Percentiles rank a stretch among this genome's conserved stretches.
These are phyloP conservation scores for cat (Felis catus) DNA, from an alignment of 2,113 vertebrate genomes.

Conservation along the genomic window F.catus_Fca126_mat1.0 CM031413.1:69462001-69462500, in stretches of 20 bases:
- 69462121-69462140: neutral
- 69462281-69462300: neutral
- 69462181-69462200: neutral
- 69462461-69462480: neutral
- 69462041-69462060: too few relatives aligned
- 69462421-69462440: neutral
- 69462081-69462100: neutral
- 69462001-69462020: neutral
- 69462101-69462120: too few relatives aligned
- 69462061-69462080: neutral
- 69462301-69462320: neutral
- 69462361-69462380: neutral
- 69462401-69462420: neutral
- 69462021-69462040: accelerated
- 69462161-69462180: neutral
- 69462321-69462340: too few relatives aligned
- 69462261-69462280: neutral
- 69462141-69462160: neutral
- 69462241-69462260: neutral
- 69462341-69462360: too few relatives aligned
- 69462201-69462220: neutral
- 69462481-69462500: neutral
- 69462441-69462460: accelerated
- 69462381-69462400: neutral
- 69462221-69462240: neutral